Evolutionary conservation across 2,797 vertebrate species (phyloP).

Genomic region (Alcedo atthis): DNA sequence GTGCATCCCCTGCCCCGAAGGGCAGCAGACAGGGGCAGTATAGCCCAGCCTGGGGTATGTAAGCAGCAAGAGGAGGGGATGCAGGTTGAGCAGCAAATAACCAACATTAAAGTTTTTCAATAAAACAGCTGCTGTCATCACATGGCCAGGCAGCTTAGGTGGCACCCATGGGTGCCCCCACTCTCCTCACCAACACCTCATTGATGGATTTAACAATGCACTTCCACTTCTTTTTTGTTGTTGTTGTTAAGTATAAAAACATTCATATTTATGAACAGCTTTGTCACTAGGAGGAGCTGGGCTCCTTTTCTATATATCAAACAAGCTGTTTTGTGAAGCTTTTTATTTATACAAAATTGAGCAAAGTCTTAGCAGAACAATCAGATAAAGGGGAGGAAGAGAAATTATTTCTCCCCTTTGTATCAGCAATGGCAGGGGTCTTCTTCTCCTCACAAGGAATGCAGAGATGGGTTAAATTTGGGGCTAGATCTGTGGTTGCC

Average conservation of each 20-base stretch:
- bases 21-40: background rate
- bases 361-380: background rate
- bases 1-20: background rate
- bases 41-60: background rate
- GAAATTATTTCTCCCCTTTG: background rate
- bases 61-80: background rate
- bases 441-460: background rate
- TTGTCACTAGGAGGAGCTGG: background rate
- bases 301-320: background rate
- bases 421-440: background rate
- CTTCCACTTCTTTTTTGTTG: background rate
- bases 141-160: no score
- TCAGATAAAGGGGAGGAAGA: background rate
- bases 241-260: background rate
- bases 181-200: background rate
- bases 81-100: background rate
- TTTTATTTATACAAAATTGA: conserved; percentile 4
- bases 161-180: background rate
- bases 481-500: background rate
- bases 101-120: background rate
- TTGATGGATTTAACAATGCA: background rate
- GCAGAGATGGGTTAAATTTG: background rate
- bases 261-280: conserved; percentile 3
- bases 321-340: conserved; percentile 27
- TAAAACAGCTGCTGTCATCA: no score